These are phyloP conservation scores for Pteromalus puparum DNA, from an alignment of 1,140 invertebrate species.

Conservation along the genomic window DNA sequence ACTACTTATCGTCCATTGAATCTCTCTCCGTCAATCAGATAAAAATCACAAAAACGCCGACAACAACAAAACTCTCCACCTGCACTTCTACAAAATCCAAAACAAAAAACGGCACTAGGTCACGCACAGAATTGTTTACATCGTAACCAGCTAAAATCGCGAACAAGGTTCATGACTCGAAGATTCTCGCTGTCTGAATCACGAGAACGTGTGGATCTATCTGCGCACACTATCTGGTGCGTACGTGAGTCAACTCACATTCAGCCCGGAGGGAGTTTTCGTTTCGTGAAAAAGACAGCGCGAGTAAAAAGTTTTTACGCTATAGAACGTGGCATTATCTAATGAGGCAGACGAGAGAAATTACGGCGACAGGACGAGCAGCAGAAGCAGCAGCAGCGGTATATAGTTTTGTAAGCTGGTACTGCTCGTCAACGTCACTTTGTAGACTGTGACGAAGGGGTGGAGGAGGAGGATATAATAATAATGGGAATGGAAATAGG, in stretches of 20 bases:
- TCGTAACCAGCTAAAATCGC: not conserved
- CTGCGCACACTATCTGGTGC: not conserved
- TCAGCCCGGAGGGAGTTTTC: not conserved
- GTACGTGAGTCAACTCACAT: not conserved
- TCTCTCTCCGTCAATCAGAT: not conserved
- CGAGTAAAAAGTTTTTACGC: not conserved
- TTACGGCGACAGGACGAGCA: not conserved
- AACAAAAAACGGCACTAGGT: not conserved
- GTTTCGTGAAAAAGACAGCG: not conserved
- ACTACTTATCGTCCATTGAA: not conserved
- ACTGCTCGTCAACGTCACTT: not conserved
- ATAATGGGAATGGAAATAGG: not conserved
- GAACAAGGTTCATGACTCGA: conserved; percentile 10
- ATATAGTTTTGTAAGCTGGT: not conserved
- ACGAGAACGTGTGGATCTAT: not conserved
- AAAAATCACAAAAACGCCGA: not conserved
- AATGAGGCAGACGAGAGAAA: not conserved
- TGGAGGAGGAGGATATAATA: not conserved
- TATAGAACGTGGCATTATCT: not conserved
- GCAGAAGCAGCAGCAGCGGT: too few relatives aligned
- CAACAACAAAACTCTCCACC: not conserved
- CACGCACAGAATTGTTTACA: not conserved
- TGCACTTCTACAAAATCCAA: not conserved
- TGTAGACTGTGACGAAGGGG: not conserved
- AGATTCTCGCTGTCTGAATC: conserved; percentile 16